A percentile compares a stretch with the other conserved stretches of the same genome.
Conservation (phyloP, 2,888 invertebrate species). For the Noctua janthina region DNA sequence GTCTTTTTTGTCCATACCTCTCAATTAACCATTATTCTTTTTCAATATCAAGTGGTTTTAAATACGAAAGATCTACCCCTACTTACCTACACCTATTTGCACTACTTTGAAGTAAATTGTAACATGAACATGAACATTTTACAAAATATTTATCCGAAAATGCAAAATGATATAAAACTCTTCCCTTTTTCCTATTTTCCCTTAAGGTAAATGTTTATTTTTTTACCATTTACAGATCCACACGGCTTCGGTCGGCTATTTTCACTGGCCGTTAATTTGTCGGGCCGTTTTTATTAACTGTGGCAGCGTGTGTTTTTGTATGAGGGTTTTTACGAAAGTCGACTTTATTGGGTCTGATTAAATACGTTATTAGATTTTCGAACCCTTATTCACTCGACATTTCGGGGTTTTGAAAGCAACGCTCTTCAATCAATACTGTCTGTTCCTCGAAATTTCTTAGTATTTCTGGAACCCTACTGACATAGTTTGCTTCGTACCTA, state of each 20-base stretch:
- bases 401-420: slow-evolving; percentile 17
- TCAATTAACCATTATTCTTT: not conserved
- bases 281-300: slow-evolving; percentile 45
- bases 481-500: not conserved
- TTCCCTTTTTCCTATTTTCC: slow-evolving; percentile 3
- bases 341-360: slow-evolving; percentile 25
- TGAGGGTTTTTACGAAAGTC: slow-evolving; percentile 19
- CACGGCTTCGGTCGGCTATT: slow-evolving; percentile 19
- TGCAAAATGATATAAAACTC: not conserved
- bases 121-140: not conserved
- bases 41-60: not conserved
- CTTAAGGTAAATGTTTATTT: slow-evolving; percentile 24
- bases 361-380: slow-evolving; percentile 33
- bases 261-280: slow-evolving; percentile 39
- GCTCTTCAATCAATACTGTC: slow-evolving; percentile 34
- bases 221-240: slow-evolving; percentile 29
- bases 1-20: not conserved
- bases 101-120: not conserved
- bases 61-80: not conserved
- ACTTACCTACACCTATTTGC: too few species aligned
- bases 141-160: not conserved
- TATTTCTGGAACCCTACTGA: slow-evolving; percentile 14
- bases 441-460: slow-evolving; percentile 11
- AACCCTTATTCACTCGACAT: slow-evolving; percentile 16
- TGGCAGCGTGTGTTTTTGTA: slow-evolving; percentile 7